Evolutionary conservation across 2,113 vertebrate genomes (phyloP).

Genomic region (Nematolebias whitei): DNA sequence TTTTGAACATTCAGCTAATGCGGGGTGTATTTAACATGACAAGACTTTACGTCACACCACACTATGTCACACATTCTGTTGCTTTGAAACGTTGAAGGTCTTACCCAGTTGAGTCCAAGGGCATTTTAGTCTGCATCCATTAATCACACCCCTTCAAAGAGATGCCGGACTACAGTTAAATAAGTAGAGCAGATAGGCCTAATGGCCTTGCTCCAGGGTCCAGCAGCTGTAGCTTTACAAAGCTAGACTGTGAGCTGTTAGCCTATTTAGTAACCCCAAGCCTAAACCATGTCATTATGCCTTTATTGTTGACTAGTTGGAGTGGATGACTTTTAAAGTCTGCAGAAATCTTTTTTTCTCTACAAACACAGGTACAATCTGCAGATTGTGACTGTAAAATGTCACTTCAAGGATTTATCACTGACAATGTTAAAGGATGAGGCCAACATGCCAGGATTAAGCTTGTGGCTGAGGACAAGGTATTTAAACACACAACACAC

Average conservation of each 20-base stretch:
- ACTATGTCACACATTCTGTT: not conserved
- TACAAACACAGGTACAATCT: not conserved
- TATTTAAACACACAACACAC: not conserved
- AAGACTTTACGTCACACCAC: not conserved
- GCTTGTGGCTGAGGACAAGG: not conserved
- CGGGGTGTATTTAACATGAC: not conserved
- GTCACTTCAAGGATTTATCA: not conserved
- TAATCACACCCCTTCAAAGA: not conserved
- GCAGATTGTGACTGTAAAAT: not conserved
- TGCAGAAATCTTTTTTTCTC: not conserved
- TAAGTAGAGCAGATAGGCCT: constrained; percentile 1
- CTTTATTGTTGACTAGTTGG: not conserved
- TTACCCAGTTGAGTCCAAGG: not conserved
- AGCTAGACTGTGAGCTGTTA: not conserved
- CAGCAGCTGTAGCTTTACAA: not conserved
- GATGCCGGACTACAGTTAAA: not conserved
- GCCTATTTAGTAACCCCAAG: not conserved
- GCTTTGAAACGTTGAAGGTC: not conserved
- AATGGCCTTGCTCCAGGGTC: not conserved
- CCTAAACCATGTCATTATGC: not conserved
- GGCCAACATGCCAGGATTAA: not conserved
- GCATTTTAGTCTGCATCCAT: not conserved
- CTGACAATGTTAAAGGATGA: not conserved
- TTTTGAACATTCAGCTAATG: not conserved
- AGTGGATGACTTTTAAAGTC: not conserved